These are phyloP conservation scores for Pygoscelis adeliae DNA, from an alignment of 2,113 vertebrate species.

Conservation along the genomic window DNA sequence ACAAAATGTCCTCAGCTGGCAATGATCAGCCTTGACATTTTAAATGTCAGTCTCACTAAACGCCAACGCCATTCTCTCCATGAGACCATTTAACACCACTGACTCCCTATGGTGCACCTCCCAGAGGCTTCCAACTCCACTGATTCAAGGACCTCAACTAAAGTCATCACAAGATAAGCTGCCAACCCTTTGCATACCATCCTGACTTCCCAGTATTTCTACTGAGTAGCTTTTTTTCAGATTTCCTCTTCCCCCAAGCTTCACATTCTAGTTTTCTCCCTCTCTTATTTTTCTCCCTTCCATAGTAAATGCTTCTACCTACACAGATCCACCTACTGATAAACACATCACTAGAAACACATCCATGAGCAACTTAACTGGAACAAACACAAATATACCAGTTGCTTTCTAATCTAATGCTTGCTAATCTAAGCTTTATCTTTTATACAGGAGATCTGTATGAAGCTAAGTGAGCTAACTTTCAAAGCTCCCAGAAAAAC, in stretches of 20 bases:
- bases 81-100: slow-evolving; percentile 5
- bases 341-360: neutral
- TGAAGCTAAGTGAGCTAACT: neutral
- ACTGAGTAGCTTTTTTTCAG: neutral
- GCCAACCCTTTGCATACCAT: neutral
- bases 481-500: neutral
- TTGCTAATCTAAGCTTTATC: neutral
- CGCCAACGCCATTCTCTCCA: neutral
- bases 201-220: neutral
- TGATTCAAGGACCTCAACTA: neutral
- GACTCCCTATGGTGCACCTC: neutral
- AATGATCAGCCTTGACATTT: neutral
- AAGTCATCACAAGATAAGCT: neutral
- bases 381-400: neutral
- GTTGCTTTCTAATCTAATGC: neutral
- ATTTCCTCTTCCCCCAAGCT: neutral
- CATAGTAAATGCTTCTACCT: neutral
- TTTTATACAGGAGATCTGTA: neutral
- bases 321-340: neutral
- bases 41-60: neutral
- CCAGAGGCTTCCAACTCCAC: neutral
- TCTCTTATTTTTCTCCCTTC: neutral
- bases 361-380: neutral
- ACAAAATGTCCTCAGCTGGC: slow-evolving; percentile 6
- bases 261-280: neutral